These are phyloP conservation scores for Avahi laniger DNA, from an alignment of 2,797 vertebrate genomes.

Conservation along the genomic window DNA sequence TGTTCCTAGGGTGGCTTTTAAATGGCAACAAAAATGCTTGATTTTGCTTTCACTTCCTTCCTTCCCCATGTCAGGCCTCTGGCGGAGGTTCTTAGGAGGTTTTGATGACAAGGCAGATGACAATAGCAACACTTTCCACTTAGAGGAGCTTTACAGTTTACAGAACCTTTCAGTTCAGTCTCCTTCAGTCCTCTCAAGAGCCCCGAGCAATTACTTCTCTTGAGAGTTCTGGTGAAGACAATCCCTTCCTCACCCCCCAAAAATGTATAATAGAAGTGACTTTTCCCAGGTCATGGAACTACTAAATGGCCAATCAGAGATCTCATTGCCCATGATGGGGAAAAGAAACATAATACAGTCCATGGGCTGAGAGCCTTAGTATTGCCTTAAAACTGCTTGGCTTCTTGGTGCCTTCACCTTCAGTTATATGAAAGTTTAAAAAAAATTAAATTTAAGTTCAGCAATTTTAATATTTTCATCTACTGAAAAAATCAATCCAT, in stretches of 20 bases:
- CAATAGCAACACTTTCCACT: background rate
- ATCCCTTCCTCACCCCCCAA: rapidly evolving
- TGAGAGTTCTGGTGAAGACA: background rate
- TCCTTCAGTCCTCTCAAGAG: background rate
- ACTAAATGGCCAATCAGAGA: background rate
- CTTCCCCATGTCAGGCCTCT: background rate
- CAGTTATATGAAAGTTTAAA: background rate
- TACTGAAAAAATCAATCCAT: background rate
- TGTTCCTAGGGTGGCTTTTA: background rate
- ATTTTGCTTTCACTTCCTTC: conserved; percentile 50
- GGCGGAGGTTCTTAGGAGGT: background rate
- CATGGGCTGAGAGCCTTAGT: background rate
- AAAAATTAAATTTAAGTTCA: background rate
- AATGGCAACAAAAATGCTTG: background rate
- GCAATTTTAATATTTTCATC: background rate
- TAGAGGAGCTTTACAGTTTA: background rate
- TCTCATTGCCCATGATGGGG: background rate
- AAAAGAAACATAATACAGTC: background rate
- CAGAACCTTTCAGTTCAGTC: background rate
- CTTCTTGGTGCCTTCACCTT: background rate
- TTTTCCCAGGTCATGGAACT: background rate
- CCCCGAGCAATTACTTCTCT: background rate
- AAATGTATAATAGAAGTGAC: background rate
- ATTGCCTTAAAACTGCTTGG: background rate
- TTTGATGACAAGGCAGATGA: background rate